Evolutionary conservation across 2,888 invertebrate genomes (phyloP).

Genomic region (Idaea aversata): DNA sequence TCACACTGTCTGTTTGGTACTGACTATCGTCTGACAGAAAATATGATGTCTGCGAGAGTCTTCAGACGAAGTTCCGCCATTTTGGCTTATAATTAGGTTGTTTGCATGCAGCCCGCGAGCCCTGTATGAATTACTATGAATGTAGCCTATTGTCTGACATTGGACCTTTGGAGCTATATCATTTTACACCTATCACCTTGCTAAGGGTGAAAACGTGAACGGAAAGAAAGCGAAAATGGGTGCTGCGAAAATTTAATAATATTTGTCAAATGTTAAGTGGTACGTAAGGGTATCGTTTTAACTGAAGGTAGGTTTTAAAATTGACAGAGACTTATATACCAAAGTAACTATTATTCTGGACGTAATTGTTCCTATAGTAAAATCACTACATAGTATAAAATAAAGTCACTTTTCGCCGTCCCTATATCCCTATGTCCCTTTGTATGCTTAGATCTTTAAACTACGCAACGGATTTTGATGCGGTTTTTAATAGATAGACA

Average conservation of each 20-base stretch:
- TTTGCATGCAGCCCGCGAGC: conserved; percentile 70
- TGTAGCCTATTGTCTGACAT: conserved; percentile 80
- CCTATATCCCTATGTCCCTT: too few species aligned
- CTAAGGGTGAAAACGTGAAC: conserved; percentile 37
- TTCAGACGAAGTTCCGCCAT: conserved; percentile 51
- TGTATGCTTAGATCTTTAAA: too few species aligned
- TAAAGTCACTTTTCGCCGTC: too few species aligned
- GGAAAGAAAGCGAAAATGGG: conserved; percentile 50
- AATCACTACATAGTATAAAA: too few species aligned
- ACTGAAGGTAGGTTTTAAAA: neutral
- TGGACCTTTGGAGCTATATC: conserved; percentile 77
- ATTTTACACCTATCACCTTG: conserved; percentile 71
- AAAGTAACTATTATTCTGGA: too few species aligned
- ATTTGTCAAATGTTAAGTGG: conserved; percentile 31
- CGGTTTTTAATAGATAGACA: too few species aligned
- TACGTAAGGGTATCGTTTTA: conserved; percentile 17
- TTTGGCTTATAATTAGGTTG: conserved; percentile 74
- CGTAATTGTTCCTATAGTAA: too few species aligned
- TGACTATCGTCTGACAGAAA: neutral
- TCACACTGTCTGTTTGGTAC: neutral
- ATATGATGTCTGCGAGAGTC: conserved; percentile 12
- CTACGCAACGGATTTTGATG: too few species aligned
- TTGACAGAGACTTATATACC: too few species aligned
- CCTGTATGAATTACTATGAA: conserved; percentile 78
- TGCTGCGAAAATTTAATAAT: conserved; percentile 63